Evolutionary conservation across 2,797 vertebrate species (phyloP), one percentile per base, ranked within the genome.

Genomic region (Chiroxiphia lanceolata): DNA sequence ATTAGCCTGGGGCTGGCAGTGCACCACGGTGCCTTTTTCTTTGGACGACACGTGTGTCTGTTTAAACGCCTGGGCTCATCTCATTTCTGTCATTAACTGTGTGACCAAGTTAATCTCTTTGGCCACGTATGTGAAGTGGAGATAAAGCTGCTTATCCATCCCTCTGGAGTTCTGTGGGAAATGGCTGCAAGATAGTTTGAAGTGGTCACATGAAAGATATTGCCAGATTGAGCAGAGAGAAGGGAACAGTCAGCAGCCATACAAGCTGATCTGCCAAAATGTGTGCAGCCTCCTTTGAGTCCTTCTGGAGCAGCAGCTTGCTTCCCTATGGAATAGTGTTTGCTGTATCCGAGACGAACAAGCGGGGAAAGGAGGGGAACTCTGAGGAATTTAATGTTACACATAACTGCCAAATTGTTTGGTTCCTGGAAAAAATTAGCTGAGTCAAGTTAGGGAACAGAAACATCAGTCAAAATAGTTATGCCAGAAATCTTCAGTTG

Each of bases 81-180:
- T 85, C 61, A 0, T n/a, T 84, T 51, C 79, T 94, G 57, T 88
- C 87, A 33, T 91, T 88, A 68, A 61, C 80, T 61, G 1, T 33
- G 79, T 50, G 69, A 78, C 76, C 91, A 21, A 57, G 74, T 47
- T 94, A 81, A 95, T 91, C 95, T 93, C 92, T 82, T 45, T 6
- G 40, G 74, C 83, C 76, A 18, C 0, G 7, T 68, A 14, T 91
- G 91, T 34, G 36, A 83, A 67, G 86, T 42, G 59, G 59, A 93
- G 93, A 93, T 95, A 93, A 95, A 87, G 77, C 86, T 82, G 63
- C 74, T 93, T 70, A 76, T 77, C 82, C 34, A 3, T 80, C 87
- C 72, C 91, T 68, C 76, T 40, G 90, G 87, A 86, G 65, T 63
- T 77, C 40, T 68, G 38, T 54, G 83, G 21, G 54, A 68, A 90